Base-by-base conservation (phyloP, 2,113 vertebrate genomes). In the Motacilla tschutschensis region DNA sequence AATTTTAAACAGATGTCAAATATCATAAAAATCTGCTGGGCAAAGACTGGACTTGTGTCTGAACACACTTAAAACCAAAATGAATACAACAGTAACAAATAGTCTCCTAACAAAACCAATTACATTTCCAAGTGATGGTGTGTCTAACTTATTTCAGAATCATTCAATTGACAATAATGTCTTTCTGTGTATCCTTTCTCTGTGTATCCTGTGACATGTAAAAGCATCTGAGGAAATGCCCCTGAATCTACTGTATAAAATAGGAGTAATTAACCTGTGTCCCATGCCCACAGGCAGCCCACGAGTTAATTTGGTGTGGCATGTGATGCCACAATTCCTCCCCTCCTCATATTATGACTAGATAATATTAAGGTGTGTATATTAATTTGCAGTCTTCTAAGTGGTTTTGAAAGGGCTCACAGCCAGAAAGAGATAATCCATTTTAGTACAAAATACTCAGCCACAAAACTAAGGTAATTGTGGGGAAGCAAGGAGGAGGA, bases 1-100 rank as follows among this genome's bases (percentile, higher is more conserved):
- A 55, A 89, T 90, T 90, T 74, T 85, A 87, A 94, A 87, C 89
- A 93, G 81, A 90, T 90, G 76, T 74, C 41, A 94, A 57, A 88
- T 63, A 92, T 91, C 72, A 60, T 91, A 79, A 86, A 88, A 90
- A 77, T 64, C 2, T 0, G 0, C 60, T 54, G 53, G 60, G 64
- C 58, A 57, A 51, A 73, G 65, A 20, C 48, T 79, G 72, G 59
- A 57, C 53, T 93, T 70, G 47, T 0, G 5, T 88, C 55, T 79
- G 74, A 90, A 41, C 24, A 18, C 15, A 15, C 67, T 79, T 73
- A 43, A 76, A 58, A 54, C 21, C 33, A 35, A 84, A 87, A 70
- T 85, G 51, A 88, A 28, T 75, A 22, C 31, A 82, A 44, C 64
- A 60, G 72, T 66, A 82, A 90, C 82, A 92, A 84, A 78, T 80